Evolutionary conservation across 1,140 invertebrate genomes (phyloP), one percentile per base, ranked within the genome.

Genomic region (Adelges cooleyi): DNA sequence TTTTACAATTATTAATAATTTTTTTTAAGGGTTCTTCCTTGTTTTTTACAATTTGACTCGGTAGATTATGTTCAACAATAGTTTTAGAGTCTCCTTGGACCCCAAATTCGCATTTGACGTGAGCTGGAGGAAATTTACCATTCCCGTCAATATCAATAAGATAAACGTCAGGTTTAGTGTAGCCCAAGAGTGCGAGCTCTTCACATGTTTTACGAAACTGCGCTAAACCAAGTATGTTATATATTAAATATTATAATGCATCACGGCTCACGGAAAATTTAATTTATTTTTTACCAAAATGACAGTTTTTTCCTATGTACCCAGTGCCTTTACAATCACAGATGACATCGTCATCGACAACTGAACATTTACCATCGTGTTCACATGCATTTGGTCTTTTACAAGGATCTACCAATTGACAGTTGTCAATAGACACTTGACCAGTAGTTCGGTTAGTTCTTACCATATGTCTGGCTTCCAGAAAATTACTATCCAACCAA

Each of bases 71-170:
- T 73, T 93, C 90, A 0, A 95, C 89, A 65, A 92, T 88, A 2
- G 90, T 92, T 0, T 86, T 85, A 36, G 52, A 67, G 70, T 90
- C 89, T 67, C 88, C 86, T 56, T 86, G 80, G 18, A 84, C 86
- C 70, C 90, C 86, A 72, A 95, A 95, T 71, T 93, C 87, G 73
- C 92, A 96, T 69, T 89, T 86, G 0, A 95, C 91, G 70, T 92
- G 83, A 3, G 89, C 88, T 1, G 92, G 91, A 23, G 90, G 88
- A 71, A 92, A 90, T 59, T 85, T 83, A 0, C 92, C 92, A 73
- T 93, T 92, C 2, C 92, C 90, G 74, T 96, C 92, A 65, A 95
- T 92, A 71, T 69, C 68, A 65, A 77, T 90, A 27, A 86, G 79
- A 72, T 93, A 95, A 0, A 93, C 89, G 69, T 92, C 90, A 40